These are phyloP conservation scores for Sarcophaga subvicina DNA, from an alignment of 2,888 invertebrate species.

Conservation along the genomic window DNA sequence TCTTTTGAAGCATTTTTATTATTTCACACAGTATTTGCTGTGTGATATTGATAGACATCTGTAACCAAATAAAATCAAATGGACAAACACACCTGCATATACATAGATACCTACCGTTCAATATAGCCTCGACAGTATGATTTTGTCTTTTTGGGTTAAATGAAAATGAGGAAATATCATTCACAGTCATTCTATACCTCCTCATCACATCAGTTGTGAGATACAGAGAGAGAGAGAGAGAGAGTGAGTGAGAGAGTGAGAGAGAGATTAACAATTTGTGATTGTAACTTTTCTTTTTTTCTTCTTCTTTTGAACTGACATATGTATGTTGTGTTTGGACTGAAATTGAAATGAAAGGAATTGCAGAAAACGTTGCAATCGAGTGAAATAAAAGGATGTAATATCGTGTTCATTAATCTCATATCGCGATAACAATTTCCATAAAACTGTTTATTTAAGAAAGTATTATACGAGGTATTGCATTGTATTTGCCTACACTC, in stretches of 20 bases:
- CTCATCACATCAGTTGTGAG: too few species aligned
- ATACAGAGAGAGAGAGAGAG: too few species aligned
- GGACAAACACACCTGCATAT: slow-evolving; percentile 6
- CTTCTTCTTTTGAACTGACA: too few species aligned
- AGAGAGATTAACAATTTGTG: too few species aligned
- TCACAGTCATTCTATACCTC: slow-evolving; percentile 29
- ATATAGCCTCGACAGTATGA: slow-evolving; percentile 13
- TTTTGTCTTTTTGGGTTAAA: slow-evolving; percentile 40
- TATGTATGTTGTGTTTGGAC: too few species aligned
- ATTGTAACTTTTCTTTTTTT: too few species aligned
- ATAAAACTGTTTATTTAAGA: slow-evolving; percentile 59
- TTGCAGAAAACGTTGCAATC: too few species aligned
- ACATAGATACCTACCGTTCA: background rate
- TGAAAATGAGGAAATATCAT: slow-evolving; percentile 56
- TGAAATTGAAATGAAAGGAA: too few species aligned
- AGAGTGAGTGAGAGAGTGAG: too few species aligned
- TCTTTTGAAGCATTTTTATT: slow-evolving; percentile 18
- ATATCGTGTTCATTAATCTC: slow-evolving; percentile 72
- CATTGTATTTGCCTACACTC: background rate
- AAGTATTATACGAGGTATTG: slow-evolving; percentile 42
- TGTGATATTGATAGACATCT: slow-evolving; percentile 68
- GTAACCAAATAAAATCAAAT: slow-evolving; percentile 29
- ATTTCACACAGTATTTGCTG: slow-evolving; percentile 47
- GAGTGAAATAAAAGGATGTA: slow-evolving; percentile 66
- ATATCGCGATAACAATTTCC: slow-evolving; percentile 67